Evolutionary conservation across 1,140 invertebrate genomes (phyloP), one percentile per base, ranked within the genome.

Genomic region (Brachionus angularis): DNA sequence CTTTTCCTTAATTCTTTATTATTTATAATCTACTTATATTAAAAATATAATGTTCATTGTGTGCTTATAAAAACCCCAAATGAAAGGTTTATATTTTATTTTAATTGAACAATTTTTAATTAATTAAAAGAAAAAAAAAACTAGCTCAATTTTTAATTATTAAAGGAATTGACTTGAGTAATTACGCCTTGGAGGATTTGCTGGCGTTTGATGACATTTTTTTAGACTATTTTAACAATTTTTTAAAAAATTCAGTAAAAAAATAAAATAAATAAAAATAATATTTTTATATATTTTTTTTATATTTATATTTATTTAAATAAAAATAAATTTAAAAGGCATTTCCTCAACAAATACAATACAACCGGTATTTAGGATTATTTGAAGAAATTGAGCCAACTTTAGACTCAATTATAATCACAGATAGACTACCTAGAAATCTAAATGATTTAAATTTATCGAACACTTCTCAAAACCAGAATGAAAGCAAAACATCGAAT

Each of bases 141-240:
- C n/a, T n/a, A n/a, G 14, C 21, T 73, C 52, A 61, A 42, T 73
- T 53, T 42, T 33, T 47, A n/a, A 50, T 10, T 74, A 77, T 72
- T 74, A 10, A 76, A 80, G 80, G 74, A 23, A 71, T 80, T 18
- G 79, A 81, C 33, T 77, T 80, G 42, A 80, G 74, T 5, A 77
- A 76, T 18, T 79, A 82, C 52, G 80, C 80, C 71, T 72, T 82
- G n/a, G 79, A 81, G 72, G 79, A 81, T 71, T 72, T 81, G 5
- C 73, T 82, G 58, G 75, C 80, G 8, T 82, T 81, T 72, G 80
- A 82, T 75, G 80, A 82, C 71, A 75, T 80, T 7, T 81, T 82
- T 72, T 72, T 81, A 67, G 80, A 82, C 50, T 82, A 80, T 73
- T 82, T 82, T 76, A 82, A 82, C 74, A 78, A 77, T 21, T 82